phyloP scores from a whole-genome alignment of 2,888 invertebrate genomes.

The Plebejus anna region DNA sequence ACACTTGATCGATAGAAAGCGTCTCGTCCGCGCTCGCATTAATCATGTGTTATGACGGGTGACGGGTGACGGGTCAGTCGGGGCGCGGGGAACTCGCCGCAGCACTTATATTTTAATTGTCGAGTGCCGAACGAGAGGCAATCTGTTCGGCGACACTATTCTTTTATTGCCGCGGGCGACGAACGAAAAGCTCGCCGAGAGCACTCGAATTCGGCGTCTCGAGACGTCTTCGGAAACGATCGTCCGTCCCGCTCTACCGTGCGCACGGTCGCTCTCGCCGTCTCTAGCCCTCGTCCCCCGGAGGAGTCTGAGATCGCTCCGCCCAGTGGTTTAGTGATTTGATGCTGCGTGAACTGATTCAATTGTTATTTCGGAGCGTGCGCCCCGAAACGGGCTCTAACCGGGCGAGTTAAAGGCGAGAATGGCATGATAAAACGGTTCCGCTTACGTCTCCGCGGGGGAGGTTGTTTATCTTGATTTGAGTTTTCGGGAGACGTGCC shows the following conservation, averaged over 20 bases:
- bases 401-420: constrained; percentile 71
- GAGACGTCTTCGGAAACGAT: constrained; percentile 58
- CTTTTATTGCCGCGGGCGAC: constrained; percentile 68
- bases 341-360: constrained; percentile 81
- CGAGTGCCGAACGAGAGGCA: constrained; percentile 73
- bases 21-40: constrained; percentile 53
- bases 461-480: constrained; percentile 78
- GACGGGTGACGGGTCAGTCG: constrained; percentile 42
- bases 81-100: constrained; percentile 56
- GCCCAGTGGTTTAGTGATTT: constrained; percentile 81
- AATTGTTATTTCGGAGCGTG: constrained; percentile 67
- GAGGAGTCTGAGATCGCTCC: constrained; percentile 76
- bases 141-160: constrained; percentile 77
- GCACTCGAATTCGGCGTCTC: constrained; percentile 72
- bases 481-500: constrained; percentile 77
- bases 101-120: constrained; percentile 78
- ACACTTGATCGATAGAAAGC: constrained; percentile 71
- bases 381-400: constrained; percentile 71
- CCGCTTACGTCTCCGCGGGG: constrained; percentile 71
- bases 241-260: constrained; percentile 61
- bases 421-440: constrained; percentile 72
- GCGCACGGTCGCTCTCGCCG: constrained; percentile 48
- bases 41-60: constrained; percentile 72
- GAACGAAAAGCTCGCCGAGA: constrained; percentile 71
- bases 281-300: constrained; percentile 70